Evolutionary conservation across 1,140 invertebrate species (phyloP).

Genomic region (Drosophila neocordata): DNA sequence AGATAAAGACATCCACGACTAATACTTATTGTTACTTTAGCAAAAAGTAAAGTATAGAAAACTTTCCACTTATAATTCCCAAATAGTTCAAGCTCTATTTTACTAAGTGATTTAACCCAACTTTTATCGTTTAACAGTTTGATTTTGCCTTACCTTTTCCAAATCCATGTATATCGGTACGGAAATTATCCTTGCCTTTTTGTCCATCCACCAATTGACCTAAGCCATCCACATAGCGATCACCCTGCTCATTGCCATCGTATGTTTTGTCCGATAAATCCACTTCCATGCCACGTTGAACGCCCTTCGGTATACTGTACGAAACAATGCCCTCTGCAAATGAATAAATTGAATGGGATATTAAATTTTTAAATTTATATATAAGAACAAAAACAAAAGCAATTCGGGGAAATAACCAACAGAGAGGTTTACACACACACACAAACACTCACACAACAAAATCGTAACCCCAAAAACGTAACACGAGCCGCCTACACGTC

Average conservation of each 20-base stretch:
- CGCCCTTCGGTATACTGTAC: conserved; percentile 93
- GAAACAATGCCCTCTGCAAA: conserved; percentile 90
- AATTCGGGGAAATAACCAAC: conserved; percentile 48
- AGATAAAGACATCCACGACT: too few species aligned
- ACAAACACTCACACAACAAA: conserved; percentile 21
- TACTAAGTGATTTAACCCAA: background rate
- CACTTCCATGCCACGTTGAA: conserved; percentile 90
- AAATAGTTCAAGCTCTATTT: background rate
- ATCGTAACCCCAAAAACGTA: conserved; percentile 37
- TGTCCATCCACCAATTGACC: conserved; percentile 96
- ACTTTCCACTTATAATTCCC: background rate
- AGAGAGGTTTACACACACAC: too few species aligned
- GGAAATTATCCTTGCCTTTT: conserved; percentile 91
- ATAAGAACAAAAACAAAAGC: conserved; percentile 15
- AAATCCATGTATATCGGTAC: conserved; percentile 86
- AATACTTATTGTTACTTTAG: too few species aligned
- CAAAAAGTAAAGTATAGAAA: too few species aligned
- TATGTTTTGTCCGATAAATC: conserved; percentile 96
- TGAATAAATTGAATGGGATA: conserved; percentile 47
- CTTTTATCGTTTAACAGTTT: background rate
- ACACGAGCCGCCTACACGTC: conserved; percentile 46
- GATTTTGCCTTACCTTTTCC: conserved; percentile 86
- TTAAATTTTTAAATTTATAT: conserved; percentile 24
- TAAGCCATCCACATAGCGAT: conserved; percentile 90
- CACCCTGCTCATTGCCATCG: conserved; percentile 92